Evolutionary conservation across 2,797 vertebrate species (phyloP), one percentile per base, ranked within the genome.

Genomic region (Peromyscus aztecus): DNA sequence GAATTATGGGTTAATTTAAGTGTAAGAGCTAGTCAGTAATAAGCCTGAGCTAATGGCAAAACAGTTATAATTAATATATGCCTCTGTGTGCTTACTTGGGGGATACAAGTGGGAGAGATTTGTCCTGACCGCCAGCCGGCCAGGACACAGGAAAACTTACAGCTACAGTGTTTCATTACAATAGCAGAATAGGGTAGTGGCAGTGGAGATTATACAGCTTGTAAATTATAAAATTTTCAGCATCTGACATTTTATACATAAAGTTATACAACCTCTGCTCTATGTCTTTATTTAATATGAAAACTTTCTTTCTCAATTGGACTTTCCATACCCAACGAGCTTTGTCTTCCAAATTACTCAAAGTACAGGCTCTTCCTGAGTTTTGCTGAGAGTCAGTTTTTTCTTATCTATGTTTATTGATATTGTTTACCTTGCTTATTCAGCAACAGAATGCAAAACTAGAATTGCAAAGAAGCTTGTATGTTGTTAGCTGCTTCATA

Each of bases 261-360:
- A 94, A 84, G 21, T 73, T 57, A 61, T 4, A 46, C 49, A 89
- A 46, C 0, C 1, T 17, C 24, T 76, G 6, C 46, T 95, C 12
- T 86, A 57, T 3, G 59, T 37, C 19, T 92, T 92, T 76, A 65
- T 82, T 46, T 94, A 91, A 61, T 82, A 91, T 92, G 85, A 73
- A 97, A 0, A 7, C 57, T 94, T 91, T 17, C 4, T 81, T 87
- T n/a, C 17, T 59, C 61, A 88, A 43, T 89, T 83, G 65, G 11
- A 83, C 4, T 71, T 91, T 81, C 11, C 14, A 3, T 84, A 81
- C 27, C 21, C 59, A 57, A 57, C 61, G 9, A 69, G 27, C 88
- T 91, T 73, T 69, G n/a, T 76, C 80, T 82, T 61, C 13, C 17
- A 81, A 69, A 86, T 69, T 34, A 6, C 24, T 87, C 71, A 97